A percentile compares a stretch with the other conserved stretches of the same genome.
phyloP scores from a whole-genome alignment of 2,113 vertebrate species.

The Mionectes macconnelli region DNA sequence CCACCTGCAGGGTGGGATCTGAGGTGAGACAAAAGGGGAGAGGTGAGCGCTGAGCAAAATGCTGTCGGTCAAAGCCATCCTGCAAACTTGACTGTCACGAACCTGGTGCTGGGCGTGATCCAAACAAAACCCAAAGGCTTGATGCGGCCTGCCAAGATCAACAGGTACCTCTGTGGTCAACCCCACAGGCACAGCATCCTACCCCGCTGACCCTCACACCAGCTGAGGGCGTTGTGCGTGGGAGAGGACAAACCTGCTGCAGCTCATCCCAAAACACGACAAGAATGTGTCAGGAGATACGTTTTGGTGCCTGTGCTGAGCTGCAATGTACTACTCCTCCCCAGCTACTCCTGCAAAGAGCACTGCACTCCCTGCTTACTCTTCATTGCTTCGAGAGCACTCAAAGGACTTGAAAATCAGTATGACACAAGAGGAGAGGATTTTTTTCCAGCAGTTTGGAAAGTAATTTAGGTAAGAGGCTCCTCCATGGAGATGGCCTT shows the following conservation, averaged over 20 bases:
- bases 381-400: not conserved
- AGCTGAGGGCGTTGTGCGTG: accelerated
- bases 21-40: not conserved
- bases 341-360: not conserved
- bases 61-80: accelerated
- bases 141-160: not conserved
- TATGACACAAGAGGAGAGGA: not conserved
- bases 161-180: not conserved
- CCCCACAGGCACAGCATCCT: not conserved
- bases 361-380: not conserved
- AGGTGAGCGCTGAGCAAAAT: not conserved
- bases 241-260: not conserved
- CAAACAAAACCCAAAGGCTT: not conserved
- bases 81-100: accelerated
- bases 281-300: not conserved
- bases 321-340: not conserved
- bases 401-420: not conserved
- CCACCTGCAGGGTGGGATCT: slow-evolving; percentile 90
- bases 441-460: not conserved
- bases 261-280: not conserved
- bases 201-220: not conserved
- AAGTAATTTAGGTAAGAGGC: not conserved
- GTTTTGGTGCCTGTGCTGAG: not conserved
- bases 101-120: accelerated
- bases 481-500: not conserved